Base-by-base conservation (phyloP, 2,797 vertebrate species). In the Sus cebifrons region DNA sequence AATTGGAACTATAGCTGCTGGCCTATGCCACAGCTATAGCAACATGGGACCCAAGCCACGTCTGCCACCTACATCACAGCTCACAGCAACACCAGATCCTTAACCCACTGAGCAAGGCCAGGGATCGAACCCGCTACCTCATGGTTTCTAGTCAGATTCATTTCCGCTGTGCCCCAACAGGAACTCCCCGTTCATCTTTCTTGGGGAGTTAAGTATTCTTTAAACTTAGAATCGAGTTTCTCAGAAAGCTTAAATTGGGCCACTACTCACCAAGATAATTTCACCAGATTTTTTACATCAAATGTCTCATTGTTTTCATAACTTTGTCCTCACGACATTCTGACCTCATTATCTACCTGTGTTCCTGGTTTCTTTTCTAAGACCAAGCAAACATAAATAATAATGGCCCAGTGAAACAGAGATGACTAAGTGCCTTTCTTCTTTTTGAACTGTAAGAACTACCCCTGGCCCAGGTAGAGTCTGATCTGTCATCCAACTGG, bases 241-340 rank as follows among this genome's bases (percentile, higher is more conserved):
- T 91, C 12, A 91, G 52, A 74, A 25, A 65, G 7, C 18, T 73
- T 36, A 88, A 93, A 71, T 16, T 74, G 58, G 64, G 81, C 4
- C 49, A 77, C 78, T 83, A 8, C 44, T 92, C 49, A 91, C 8
- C 17, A 85, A 89, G 93, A 89, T 89, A 93, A 70, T 36, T 49
- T 88, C 73, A 79, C 12, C 21, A 94, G 68, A 44, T 58, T 96
- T n/a, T 90, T 95, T 54, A 56, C 4, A 74, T 60, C 52, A 60
- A 86, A 84, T 75, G 67, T 10, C 23, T 86, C 75, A 44, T 44
- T 73, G 25, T 84, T 96, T 81, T 83, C 71, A 71, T 78, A 89
- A 87, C 73, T 75, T 40, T 89, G 18, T 77, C 32, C n/a, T 89
- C 36, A 36, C 36, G 36, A 36, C 36, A 36, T 36, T 36, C 71